Evolutionary conservation across 2,888 invertebrate species (phyloP), one percentile per base, ranked within the genome.

Genomic region (Caenorhabditis becei): DNA sequence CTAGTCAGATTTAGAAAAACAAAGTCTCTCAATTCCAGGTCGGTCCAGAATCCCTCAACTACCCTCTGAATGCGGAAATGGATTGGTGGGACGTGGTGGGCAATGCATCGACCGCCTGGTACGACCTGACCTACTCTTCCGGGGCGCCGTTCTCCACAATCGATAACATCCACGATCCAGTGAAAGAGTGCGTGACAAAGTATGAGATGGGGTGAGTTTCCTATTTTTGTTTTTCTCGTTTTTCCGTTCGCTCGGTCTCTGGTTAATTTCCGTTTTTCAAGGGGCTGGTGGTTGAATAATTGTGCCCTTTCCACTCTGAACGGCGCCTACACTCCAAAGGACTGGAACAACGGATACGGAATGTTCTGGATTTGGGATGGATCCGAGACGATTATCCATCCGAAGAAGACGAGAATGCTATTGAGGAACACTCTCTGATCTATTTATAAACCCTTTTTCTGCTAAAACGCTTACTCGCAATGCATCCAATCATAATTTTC

Each of bases 241-340:
- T 23, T 16, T 49, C 51, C 58, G 2, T 65, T 35, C 37, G 2
- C 37, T 20, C 53, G 11, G 20, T 35, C 23, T 49, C 51, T 59
- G 2, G 58, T 35, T 51, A 66, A 66, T 61, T 67, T 67, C 75
- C 66, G 59, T 62, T 66, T 35, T 44, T 58, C 11, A 47, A 88
- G 88, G 7, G 89, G 89, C n/a, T 89, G 89, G 89, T 89, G 89
- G 89, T 78, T 87, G 10, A 83, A 88, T 56, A 86, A 88, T 67
- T 88, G 89, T 77, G 83, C 86, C 7, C 63, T 88, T 18, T 75
- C 85, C 4, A 84, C 88, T 0, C 77, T 89, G 16, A 89, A 89
- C 59, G 89, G 89, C 18, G 85, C 87, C 28, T 89, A 89, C 56
- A 72, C 65, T 14, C 88, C 88, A 2, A 80, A 80, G 16, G 81